Base-by-base conservation (phyloP, 2,888 invertebrate species). In the Platypus cylindrus region DNA sequence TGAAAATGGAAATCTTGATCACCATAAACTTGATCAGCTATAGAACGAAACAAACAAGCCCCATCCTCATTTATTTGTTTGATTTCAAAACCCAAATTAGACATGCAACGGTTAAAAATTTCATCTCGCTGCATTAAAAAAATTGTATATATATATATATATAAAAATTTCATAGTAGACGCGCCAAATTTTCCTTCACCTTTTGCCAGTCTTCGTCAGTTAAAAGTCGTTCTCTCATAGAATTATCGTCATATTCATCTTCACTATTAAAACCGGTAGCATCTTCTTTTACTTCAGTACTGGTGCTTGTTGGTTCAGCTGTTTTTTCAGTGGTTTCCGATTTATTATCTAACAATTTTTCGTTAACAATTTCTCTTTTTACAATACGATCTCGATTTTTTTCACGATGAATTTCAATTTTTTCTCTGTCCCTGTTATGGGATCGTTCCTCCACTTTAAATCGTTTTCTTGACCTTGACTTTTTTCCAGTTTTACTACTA, bases 41-140 rank as follows among this genome's bases (percentile, higher is more conserved):
- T 85, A 18, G 89, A 82, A 47, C 89, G 68, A 58, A 90, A 90
- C 26, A 90, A 63, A 58, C 89, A 90, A 14, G 87, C 87, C 4
- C 89, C 89, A 62, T 90, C 89, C 58, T 86, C 84, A 41, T 76
- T 77, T 71, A 89, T 87, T 45, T 76, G 73, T 56, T 85, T 84
- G 17, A 90, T 75, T 36, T 75, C 66, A 49, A 78, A 78, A 28
- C 86, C 85, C 51, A 78, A 72, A 53, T 80, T 79, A 30, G 75
- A 69, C 60, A 83, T 64, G 33, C 56, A 58, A 15, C 59, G 48
- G 3, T 56, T 55, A 44, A 61, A 61, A 17, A 54, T 51, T 22
- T 54, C 54, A 41, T 61, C 61, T 28, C 60, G 51, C 58, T 59
- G 37, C 37, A 50, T 48, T 18, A 34, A 17, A 37, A 26, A 30